Evolutionary conservation across 2,797 vertebrate genomes (phyloP).

Genomic region (Geotria australis): DNA sequence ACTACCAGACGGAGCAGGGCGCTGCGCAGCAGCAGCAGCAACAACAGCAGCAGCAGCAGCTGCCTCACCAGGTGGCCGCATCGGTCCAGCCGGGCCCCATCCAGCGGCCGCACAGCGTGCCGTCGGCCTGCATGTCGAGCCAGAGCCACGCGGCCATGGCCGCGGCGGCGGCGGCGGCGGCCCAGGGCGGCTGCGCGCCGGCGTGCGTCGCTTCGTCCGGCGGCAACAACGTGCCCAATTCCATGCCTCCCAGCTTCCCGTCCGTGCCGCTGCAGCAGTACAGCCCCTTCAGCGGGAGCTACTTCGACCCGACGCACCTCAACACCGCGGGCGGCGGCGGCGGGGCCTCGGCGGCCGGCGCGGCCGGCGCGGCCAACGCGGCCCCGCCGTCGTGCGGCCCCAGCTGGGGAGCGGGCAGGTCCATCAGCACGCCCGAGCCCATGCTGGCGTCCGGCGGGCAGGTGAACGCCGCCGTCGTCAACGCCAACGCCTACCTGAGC

Average conservation of each 20-base stretch:
- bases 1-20: too few species aligned
- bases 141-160: not conserved
- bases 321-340: not conserved
- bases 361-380: too few species aligned
- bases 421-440: not conserved
- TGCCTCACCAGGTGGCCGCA: too few species aligned
- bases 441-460: not conserved
- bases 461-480: too few species aligned
- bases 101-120: not conserved
- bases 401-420: not conserved
- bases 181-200: not conserved
- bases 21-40: too few species aligned
- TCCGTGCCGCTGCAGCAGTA: not conserved
- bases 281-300: not conserved
- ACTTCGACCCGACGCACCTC: not conserved
- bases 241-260: not conserved
- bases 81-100: not conserved
- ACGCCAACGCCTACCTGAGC: slow-evolving; percentile 36
- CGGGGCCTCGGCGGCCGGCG: too few species aligned
- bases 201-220: not conserved
- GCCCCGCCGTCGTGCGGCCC: not conserved
- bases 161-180: not conserved
- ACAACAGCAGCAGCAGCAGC: too few species aligned
- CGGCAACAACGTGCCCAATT: not conserved
- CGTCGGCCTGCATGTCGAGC: not conserved